A percentile compares a stretch with the other conserved stretches of the same genome.
Conservation (phyloP, 2,113 vertebrate genomes). For the Leptocoma aspasia region DNA sequence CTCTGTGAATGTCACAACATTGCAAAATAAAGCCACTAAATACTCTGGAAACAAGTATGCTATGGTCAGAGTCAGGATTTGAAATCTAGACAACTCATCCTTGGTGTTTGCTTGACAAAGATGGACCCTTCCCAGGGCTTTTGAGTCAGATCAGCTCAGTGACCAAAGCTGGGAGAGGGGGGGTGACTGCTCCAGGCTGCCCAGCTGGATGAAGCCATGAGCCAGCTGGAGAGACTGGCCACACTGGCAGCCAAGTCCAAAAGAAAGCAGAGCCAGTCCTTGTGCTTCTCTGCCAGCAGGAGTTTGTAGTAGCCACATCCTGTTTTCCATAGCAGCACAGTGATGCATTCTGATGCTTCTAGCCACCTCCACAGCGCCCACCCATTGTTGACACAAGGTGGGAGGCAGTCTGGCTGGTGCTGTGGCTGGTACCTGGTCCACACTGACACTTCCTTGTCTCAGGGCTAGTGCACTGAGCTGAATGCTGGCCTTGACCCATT, state of each 20-base stretch:
- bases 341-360: background rate
- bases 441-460: background rate
- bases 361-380: background rate
- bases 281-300: rapidly evolving
- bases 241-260: rapidly evolving
- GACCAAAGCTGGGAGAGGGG: background rate
- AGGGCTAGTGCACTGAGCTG: background rate
- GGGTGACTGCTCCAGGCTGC: rapidly evolving
- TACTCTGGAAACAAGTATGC: background rate
- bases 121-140: background rate
- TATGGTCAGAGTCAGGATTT: background rate
- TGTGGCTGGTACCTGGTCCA: background rate
- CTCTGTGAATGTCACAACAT: background rate
- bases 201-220: background rate
- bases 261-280: background rate
- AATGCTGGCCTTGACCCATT: background rate
- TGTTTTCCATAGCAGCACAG: background rate
- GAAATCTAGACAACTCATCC: background rate
- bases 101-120: background rate
- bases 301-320: background rate
- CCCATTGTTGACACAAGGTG: background rate
- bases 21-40: slow-evolving; percentile 36
- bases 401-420: background rate
- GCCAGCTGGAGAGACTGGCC: background rate
- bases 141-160: background rate